phyloP scores from a whole-genome alignment of 1,140 invertebrate species.

The Mizuhopecten yessoensis region DNA sequence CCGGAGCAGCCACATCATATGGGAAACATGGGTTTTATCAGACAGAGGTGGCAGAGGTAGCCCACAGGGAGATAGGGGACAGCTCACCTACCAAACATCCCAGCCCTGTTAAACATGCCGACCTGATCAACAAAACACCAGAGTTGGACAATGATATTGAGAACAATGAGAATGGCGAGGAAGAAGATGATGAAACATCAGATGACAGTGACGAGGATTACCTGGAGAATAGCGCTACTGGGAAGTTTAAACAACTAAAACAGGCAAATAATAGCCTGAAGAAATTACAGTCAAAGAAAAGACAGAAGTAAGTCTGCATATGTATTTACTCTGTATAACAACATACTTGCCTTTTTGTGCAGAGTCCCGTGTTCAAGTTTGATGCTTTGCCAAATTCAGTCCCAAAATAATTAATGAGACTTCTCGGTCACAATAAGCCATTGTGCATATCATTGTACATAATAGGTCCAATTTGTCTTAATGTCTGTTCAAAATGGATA shows the following conservation, averaged over 20 bases:
- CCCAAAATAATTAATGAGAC: no score
- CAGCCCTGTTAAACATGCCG: neutral
- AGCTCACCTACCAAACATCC: neutral
- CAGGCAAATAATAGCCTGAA: neutral
- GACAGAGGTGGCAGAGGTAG: neutral
- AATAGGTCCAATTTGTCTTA: no score
- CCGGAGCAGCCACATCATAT: neutral
- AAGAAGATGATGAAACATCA: constrained; percentile 40
- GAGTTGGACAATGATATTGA: neutral
- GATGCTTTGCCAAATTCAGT: no score
- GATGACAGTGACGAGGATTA: constrained; percentile 52
- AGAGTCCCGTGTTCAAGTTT: no score
- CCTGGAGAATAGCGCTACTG: neutral
- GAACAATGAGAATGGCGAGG: constrained; percentile 4
- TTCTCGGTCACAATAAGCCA: no score
- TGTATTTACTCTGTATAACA: no score
- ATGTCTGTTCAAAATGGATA: no score
- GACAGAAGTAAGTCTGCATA: constrained; percentile 26
- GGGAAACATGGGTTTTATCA: neutral
- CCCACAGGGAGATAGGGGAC: neutral
- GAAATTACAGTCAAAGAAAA: neutral
- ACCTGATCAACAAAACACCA: neutral
- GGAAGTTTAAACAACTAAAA: constrained; percentile 35
- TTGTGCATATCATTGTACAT: no score
- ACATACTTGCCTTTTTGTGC: no score